Conservation (phyloP, 2,113 vertebrate genomes). For the Empidonax alnorum region DNA sequence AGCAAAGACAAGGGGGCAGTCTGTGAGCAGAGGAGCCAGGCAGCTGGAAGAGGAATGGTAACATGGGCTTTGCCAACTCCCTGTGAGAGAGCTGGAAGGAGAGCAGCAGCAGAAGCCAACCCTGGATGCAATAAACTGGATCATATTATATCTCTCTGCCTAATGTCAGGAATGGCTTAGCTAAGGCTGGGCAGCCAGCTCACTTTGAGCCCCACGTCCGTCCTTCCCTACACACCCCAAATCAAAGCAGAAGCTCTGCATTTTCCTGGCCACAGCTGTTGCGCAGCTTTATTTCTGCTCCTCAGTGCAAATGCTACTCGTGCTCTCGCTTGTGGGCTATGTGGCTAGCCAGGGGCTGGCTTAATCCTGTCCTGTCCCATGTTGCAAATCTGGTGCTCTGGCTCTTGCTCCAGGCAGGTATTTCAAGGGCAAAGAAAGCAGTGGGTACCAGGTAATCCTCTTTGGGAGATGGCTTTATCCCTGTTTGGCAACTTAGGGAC, state of each 20-base stretch:
- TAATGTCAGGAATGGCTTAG: neutral
- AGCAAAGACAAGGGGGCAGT: neutral
- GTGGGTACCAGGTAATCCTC: neutral
- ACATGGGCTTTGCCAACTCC: neutral
- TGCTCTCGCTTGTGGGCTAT: neutral
- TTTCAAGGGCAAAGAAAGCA: neutral
- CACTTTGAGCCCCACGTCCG: fast-evolving
- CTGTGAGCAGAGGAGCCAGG: neutral
- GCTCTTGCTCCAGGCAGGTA: neutral
- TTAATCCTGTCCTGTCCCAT: neutral
- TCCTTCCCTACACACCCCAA: neutral
- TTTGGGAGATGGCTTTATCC: neutral
- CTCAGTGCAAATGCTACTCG: fast-evolving
- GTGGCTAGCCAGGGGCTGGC: neutral
- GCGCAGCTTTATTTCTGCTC: neutral
- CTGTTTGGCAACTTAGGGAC: neutral
- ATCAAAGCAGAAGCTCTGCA: neutral
- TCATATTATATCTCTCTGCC: neutral
- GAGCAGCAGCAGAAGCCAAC: fast-evolving
- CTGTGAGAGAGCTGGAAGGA: neutral
- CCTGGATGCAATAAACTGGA: neutral
- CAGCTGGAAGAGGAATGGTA: fast-evolving
- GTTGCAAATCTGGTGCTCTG: neutral
- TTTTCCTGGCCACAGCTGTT: neutral
- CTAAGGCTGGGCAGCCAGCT: neutral